phyloP scores from a whole-genome alignment of 2,797 vertebrate genomes.

The Enteromius unitaeniatus region DNA sequence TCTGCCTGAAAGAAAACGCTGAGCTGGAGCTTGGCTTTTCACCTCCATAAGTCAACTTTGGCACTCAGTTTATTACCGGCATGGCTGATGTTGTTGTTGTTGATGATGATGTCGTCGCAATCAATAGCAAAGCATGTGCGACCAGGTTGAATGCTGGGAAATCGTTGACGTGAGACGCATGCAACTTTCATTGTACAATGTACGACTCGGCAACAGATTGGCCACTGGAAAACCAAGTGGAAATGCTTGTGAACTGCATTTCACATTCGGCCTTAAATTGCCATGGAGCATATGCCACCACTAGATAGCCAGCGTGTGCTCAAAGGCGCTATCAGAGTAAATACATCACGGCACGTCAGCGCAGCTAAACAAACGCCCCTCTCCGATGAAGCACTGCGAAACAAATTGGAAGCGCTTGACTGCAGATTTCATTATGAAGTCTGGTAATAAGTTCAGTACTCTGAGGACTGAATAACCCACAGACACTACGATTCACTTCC shows the following conservation, averaged over 20 bases:
- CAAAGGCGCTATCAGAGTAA: slow-evolving; percentile 30
- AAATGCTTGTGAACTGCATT: slow-evolving; percentile 52
- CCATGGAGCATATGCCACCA: slow-evolving; percentile 47
- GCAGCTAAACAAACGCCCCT: slow-evolving; percentile 49
- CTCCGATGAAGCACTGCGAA: slow-evolving; percentile 49
- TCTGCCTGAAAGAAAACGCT: slow-evolving; percentile 42
- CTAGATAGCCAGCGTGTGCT: slow-evolving; percentile 30
- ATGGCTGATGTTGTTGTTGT: slow-evolving; percentile 2
- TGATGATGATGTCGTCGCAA: slow-evolving; percentile 31
- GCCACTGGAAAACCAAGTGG: slow-evolving; percentile 45
- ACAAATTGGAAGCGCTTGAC: slow-evolving; percentile 62
- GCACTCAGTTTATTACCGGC: slow-evolving; percentile 39
- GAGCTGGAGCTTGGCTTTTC: slow-evolving; percentile 46
- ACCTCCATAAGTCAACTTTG: slow-evolving; percentile 45
- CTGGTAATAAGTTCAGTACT: slow-evolving; percentile 57
- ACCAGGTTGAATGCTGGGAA: slow-evolving; percentile 16
- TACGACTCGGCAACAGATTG: slow-evolving; percentile 31
- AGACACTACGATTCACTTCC: slow-evolving; percentile 48
- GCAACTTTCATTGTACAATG: slow-evolving; percentile 50
- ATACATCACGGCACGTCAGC: slow-evolving; percentile 43
- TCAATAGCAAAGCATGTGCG: slow-evolving; percentile 29
- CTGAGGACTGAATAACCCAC: slow-evolving; percentile 53
- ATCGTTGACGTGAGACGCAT: slow-evolving; percentile 23
- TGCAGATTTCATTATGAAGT: slow-evolving; percentile 65
- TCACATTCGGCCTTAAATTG: slow-evolving; percentile 46